phyloP scores from a whole-genome alignment of 2,888 invertebrate genomes.

The Mythimna vitellina region DNA sequence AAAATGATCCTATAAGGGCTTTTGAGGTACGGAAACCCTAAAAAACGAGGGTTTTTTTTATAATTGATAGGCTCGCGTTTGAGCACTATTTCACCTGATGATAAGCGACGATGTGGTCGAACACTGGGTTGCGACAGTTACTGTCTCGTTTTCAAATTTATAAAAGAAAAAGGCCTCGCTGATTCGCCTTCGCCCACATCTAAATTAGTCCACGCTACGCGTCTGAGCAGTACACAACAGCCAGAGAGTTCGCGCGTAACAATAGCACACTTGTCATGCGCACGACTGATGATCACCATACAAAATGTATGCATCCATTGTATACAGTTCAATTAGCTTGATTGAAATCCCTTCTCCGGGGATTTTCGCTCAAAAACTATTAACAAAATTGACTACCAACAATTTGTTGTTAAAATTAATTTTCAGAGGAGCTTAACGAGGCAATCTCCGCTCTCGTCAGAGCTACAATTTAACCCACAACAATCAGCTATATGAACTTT shows the following conservation, averaged over 20 bases:
- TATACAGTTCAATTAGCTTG: background rate
- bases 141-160: too few relatives aligned
- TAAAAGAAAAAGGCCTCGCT: too few relatives aligned
- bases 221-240: background rate
- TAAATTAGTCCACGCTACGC: too few relatives aligned
- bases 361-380: conserved; percentile 27
- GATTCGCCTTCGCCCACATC: too few relatives aligned
- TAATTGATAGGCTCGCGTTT: too few relatives aligned
- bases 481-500: conserved; percentile 35
- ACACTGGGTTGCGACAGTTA: too few relatives aligned
- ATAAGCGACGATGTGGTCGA: too few relatives aligned
- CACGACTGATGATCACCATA: too few relatives aligned
- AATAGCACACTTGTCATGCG: background rate
- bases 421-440: conserved; percentile 20
- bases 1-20: too few relatives aligned
- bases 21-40: too few relatives aligned
- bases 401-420: conserved; percentile 26
- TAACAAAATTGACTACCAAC: conserved; percentile 15
- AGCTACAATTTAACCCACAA: conserved; percentile 21
- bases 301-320: background rate
- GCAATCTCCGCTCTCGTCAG: conserved; percentile 16
- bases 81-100: too few relatives aligned
- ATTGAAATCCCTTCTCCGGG: background rate
- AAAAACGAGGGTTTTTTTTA: too few relatives aligned
- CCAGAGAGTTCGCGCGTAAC: background rate